Evolutionary conservation across 1,140 invertebrate species (phyloP).

Genomic region (Dryas iulia): DNA sequence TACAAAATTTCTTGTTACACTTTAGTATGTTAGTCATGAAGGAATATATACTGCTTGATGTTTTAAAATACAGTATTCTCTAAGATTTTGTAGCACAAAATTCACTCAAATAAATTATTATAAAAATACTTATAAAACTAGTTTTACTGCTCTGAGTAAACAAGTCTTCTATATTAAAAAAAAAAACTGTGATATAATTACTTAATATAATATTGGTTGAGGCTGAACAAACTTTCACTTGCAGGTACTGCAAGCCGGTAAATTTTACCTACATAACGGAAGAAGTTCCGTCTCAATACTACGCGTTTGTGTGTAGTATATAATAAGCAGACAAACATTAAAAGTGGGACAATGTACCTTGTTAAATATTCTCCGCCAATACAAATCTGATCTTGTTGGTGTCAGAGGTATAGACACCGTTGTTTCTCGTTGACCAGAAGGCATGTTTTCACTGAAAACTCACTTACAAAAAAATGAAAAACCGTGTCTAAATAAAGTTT

Average conservation of each 20-base stretch:
- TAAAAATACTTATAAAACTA: no score
- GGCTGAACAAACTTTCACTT: slow-evolving; percentile 23
- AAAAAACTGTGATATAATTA: no score
- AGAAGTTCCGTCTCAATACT: not conserved
- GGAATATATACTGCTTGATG: no score
- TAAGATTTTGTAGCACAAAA: no score
- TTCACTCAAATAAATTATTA: no score
- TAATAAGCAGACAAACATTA: slow-evolving; percentile 7
- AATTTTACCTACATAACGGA: slow-evolving; percentile 3
- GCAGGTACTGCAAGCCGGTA: slow-evolving; percentile 10
- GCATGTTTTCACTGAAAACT: slow-evolving; percentile 59
- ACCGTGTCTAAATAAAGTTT: not conserved
- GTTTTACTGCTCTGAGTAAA: no score
- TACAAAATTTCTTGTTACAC: no score
- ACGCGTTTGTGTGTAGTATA: not conserved
- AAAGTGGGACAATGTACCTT: slow-evolving; percentile 51
- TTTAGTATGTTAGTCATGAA: no score
- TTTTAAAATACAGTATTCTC: no score
- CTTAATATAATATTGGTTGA: not conserved
- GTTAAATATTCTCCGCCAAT: slow-evolving; percentile 74
- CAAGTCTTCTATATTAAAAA: not conserved
- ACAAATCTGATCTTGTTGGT: slow-evolving; percentile 68
- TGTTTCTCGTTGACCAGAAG: slow-evolving; percentile 59
- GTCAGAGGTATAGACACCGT: slow-evolving; percentile 70
- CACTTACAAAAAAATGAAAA: slow-evolving; percentile 5